Percentiles rank a stretch among this genome's conserved stretches.
Evolutionary conservation across 2,888 invertebrate species (phyloP).

Genomic region (Hemithea aestivaria): DNA sequence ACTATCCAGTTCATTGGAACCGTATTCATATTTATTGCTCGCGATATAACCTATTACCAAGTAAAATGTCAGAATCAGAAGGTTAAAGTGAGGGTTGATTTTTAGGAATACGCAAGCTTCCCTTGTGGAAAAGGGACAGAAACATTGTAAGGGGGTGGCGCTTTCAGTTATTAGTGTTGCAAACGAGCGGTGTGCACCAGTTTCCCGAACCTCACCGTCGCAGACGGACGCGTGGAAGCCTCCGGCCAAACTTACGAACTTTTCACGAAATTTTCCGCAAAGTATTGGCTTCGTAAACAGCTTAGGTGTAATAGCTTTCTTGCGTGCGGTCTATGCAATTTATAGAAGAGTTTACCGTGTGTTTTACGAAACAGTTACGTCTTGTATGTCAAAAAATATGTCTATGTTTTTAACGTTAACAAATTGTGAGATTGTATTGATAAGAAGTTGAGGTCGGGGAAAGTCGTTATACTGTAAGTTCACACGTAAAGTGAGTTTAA

Average conservation of each 20-base stretch:
- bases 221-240: conserved; percentile 43
- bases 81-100: conserved; percentile 47
- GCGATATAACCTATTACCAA: conserved; percentile 8
- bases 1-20: background rate
- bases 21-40: conserved; percentile 26
- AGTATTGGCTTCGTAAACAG: conserved; percentile 45
- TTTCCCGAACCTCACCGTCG: conserved; percentile 43
- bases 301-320: conserved; percentile 59
- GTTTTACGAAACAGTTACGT: conserved; percentile 45
- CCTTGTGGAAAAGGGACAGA: conserved; percentile 51
- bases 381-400: conserved; percentile 6
- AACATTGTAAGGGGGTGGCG: conserved; percentile 58
- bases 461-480: too few species aligned
- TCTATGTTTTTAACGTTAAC: background rate
- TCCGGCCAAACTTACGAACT: conserved; percentile 44
- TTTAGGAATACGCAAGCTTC: conserved; percentile 44
- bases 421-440: background rate
- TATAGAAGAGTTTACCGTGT: conserved; percentile 46
- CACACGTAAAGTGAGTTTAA: background rate
- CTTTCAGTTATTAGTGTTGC: conserved; percentile 44
- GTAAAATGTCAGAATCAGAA: conserved; percentile 46
- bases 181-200: conserved; percentile 52
- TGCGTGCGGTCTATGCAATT: conserved; percentile 66
- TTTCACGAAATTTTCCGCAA: conserved; percentile 68
- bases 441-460: too few species aligned